Base-by-base conservation (phyloP, 1,140 invertebrate genomes). In the Drosophila bocki region DNA sequence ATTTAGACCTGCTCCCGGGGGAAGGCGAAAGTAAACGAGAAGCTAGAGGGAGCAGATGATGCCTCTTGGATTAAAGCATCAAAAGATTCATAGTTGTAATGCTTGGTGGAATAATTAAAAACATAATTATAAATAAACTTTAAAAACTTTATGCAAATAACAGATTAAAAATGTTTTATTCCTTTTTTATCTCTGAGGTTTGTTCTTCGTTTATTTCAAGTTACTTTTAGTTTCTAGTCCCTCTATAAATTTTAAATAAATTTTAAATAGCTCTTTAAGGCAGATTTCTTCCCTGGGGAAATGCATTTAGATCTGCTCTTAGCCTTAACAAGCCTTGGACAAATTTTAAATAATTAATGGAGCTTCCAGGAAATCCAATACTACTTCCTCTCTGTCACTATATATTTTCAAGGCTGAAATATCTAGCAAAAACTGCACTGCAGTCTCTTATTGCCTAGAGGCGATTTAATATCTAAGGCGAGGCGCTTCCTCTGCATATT, bases 1-100 rank as follows among this genome's bases (percentile, higher is more conserved):
- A 17, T 96, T 95, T 77, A 90, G 94, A 68, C 85, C 91, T 0
- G 58, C 85, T 29, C 91, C 91, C 17, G 91, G 72, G 8, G 87
- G 48, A 22, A 75, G 91, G 33, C 75, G 85, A 32, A 90, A 90
- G 41, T 90, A 90, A 64, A 13, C 3, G 1, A 19, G 6, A 12
- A 42, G 26, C 8, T 26, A 7, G 17, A 15, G 3, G n/a, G 3
- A 1, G 12, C 2, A 17, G 50, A 33, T 33, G 7, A 13, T n/a
- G 3, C 15, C 26, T 29, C 7, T 48, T 48, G 15, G 15, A 17
- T 51, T 51, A 51, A 12, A 32, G 5, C 15, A 33, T 33, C 11
- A 33, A 33, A 19, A 7, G 29, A 32, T 33, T 33, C 12, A 33
- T 13, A 35, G 3, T 22, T 15, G 7, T 6, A 35, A 19, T 19